Conservation (phyloP, 2,113 vertebrate genomes). For the Ciconia maguari region DNA sequence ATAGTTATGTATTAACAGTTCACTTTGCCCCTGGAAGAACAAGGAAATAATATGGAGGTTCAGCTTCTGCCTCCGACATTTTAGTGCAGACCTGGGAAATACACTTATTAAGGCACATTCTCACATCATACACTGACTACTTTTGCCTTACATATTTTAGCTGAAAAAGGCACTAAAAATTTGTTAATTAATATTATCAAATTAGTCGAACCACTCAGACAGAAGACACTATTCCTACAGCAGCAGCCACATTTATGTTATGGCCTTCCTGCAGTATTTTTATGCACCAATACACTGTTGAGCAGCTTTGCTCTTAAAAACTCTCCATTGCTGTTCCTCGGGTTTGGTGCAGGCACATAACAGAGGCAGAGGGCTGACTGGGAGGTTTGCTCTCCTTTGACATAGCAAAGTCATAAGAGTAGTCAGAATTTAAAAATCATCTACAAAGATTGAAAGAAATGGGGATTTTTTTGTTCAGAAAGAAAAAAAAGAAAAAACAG, state of each 20-base stretch:
- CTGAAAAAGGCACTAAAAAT: neutral
- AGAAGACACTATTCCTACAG: neutral
- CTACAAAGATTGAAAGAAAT: neutral
- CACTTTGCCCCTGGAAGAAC: neutral
- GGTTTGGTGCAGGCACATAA: fast-evolving
- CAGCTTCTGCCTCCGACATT: neutral
- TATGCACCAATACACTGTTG: neutral
- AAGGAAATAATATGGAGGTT: neutral
- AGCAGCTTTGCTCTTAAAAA: neutral
- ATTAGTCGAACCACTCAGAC: neutral
- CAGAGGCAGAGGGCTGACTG: neutral
- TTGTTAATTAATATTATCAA: neutral
- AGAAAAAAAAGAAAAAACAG: neutral
- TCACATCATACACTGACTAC: neutral
- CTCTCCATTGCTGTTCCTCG: neutral
- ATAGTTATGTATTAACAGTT: neutral
- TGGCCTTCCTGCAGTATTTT: neutral
- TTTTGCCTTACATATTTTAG: neutral
- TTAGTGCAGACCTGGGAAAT: neutral
- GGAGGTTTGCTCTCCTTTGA: neutral
- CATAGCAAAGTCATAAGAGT: neutral
- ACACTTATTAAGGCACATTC: neutral
- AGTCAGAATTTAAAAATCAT: neutral
- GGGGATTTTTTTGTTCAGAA: neutral
- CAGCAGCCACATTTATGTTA: neutral